Evolutionary conservation across 2,797 vertebrate species (phyloP).

Genomic region (Synanceia verrucosa): DNA sequence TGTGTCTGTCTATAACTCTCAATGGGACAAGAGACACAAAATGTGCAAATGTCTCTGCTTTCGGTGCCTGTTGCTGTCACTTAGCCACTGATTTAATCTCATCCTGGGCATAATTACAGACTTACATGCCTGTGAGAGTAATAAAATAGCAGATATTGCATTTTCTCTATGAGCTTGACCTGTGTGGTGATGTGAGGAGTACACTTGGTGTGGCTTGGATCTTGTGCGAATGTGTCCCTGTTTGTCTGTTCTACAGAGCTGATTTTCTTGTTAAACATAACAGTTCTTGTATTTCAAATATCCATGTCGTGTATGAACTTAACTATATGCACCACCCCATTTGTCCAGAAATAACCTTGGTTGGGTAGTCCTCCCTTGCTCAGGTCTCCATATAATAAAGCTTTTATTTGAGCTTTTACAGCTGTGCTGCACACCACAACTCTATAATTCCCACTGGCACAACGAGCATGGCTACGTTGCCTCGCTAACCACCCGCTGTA

Average conservation of each 20-base stretch:
- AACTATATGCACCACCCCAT: conserved; percentile 30
- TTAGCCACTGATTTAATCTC: conserved; percentile 12
- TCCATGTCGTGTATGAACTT: neutral
- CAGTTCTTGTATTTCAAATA: neutral
- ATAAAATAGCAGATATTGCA: neutral
- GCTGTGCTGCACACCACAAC: conserved; percentile 58
- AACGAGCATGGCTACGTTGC: conserved; percentile 15
- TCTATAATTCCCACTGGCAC: conserved; percentile 75
- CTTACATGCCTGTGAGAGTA: neutral
- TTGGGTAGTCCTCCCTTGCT: conserved; percentile 32
- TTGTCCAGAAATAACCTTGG: conserved; percentile 45
- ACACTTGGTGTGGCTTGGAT: neutral
- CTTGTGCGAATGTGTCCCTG: neutral
- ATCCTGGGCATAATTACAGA: neutral
- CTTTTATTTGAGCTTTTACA: conserved; percentile 73
- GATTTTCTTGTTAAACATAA: neutral
- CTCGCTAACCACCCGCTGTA: conserved; percentile 48
- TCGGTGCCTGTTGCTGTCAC: conserved; percentile 14
- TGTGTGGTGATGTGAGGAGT: neutral
- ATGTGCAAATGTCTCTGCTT: conserved; percentile 30
- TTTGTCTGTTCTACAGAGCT: neutral
- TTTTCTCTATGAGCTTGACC: neutral
- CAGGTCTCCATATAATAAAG: conserved; percentile 67
- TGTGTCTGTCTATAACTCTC: neutral
- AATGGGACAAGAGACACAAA: conserved; percentile 13